Base-by-base conservation (phyloP, 1,140 invertebrate species). In the Procambarus virginalis region DNA sequence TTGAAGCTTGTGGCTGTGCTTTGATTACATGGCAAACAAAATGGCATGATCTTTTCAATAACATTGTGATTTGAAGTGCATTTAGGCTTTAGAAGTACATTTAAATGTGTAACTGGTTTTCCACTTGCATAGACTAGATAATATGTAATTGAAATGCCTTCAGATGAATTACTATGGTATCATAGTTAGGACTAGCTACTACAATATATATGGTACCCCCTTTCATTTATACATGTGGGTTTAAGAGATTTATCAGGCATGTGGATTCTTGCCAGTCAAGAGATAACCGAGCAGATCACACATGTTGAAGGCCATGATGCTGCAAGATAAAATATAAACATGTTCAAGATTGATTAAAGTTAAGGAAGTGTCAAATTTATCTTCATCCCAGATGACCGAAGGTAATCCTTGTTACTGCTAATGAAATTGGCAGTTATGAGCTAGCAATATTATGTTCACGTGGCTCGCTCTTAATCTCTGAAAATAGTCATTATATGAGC, bases 81-180 rank as follows among this genome's bases (percentile, higher is more conserved):
- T 88, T 88, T 88, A 88, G 86, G 78, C 78, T 80, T 81, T 88
- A 58, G 60, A 89, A 60, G 58, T 84, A 78, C 75, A 89, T 84
- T 89, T 89, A 73, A 77, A 49, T 89, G 87, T 84, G 75, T 89
- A 89, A 89, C 87, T 89, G 87, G 88, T 89, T 89, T 89, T 84
- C 87, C 87, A 89, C 81, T 84, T 84, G 81, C 81, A 84, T 89
- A 84, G 87, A 89, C 51, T 86, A 86, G 84, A 55, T 86, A 64
- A 79, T 86, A 79, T 85, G 49, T 81, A 86, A 78, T 79, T 79
- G 84, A 89, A 84, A 89, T 89, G 81, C 87, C 87, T 89, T 89
- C 87, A 89, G 68, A 84, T 84, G 81, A 83, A 75, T 20, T 84
- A 87, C 49, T 86, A 77, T 70, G 78, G 82, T 84, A 84, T 84